These are phyloP conservation scores for Rhopilema esculentum DNA, from an alignment of 30 jellyfish, hydroid and myxozoan genomes.

Conservation along the genomic window DNA sequence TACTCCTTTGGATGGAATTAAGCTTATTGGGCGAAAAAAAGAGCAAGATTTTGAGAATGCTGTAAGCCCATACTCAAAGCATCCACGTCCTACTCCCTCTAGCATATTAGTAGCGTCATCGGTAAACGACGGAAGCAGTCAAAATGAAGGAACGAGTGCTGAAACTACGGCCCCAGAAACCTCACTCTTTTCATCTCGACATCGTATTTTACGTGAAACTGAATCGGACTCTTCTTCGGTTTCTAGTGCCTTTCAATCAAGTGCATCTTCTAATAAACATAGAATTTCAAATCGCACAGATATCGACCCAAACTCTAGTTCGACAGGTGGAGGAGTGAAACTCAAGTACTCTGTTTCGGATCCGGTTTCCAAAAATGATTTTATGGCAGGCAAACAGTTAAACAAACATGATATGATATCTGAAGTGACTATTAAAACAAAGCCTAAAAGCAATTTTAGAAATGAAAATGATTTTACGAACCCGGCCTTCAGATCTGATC, in stretches of 20 bases:
- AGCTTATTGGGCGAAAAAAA: not conserved
- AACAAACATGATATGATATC: not conserved
- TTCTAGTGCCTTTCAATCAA: not conserved
- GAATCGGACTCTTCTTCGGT: slow-evolving; percentile 11
- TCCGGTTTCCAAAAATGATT: slow-evolving; percentile 16
- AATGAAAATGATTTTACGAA: not conserved
- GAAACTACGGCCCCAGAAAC: not conserved
- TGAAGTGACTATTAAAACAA: not conserved
- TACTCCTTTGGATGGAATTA: not conserved
- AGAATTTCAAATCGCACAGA: slow-evolving; percentile 45
- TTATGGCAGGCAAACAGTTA: not conserved
- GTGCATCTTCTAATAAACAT: slow-evolving; percentile 35
- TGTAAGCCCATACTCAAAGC: not conserved
- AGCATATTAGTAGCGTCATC: not conserved
- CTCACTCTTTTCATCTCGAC: slow-evolving; percentile 49
- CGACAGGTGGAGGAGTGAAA: slow-evolving; percentile 21
- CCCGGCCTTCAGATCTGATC: slow-evolving; percentile 24
- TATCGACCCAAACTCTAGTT: slow-evolving; percentile 3
- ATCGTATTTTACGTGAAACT: slow-evolving; percentile 58
- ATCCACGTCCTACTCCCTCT: not conserved
- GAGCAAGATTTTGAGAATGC: not conserved
- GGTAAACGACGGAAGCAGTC: not conserved
- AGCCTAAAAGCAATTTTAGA: too few relatives aligned
- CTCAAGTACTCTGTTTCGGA: slow-evolving; percentile 52
- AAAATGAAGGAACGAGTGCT: not conserved